Evolutionary conservation across 2,797 vertebrate genomes (phyloP).

Genomic region (Yasuhikotakia modesta): DNA sequence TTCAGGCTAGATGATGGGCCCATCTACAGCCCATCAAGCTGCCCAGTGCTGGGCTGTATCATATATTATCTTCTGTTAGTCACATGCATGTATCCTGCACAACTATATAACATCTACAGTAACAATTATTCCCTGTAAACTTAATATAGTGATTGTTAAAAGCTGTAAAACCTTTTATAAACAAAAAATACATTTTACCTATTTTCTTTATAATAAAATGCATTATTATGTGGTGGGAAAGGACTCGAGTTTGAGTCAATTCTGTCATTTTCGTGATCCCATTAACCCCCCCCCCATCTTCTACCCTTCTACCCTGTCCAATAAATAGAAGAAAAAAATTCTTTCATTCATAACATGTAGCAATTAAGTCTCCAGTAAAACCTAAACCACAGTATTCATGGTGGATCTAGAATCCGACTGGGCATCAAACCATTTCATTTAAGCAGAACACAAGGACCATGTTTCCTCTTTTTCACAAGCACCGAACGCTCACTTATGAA

Average conservation of each 20-base stretch:
- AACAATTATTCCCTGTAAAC: too few species aligned
- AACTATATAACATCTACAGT: too few species aligned
- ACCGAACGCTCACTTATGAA: constrained; percentile 81
- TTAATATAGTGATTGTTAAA: too few species aligned
- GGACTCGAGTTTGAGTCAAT: not conserved
- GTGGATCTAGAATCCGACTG: constrained; percentile 15
- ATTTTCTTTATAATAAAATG: not conserved
- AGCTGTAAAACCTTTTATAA: too few species aligned
- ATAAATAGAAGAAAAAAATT: not conserved
- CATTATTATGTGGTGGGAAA: not conserved
- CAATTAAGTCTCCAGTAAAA: constrained; percentile 36
- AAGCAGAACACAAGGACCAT: constrained; percentile 49
- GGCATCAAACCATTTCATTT: constrained; percentile 42
- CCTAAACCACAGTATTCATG: constrained; percentile 21
- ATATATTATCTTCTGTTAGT: too few species aligned
- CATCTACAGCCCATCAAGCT: too few species aligned
- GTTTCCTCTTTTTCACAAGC: constrained; percentile 61
- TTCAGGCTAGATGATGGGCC: too few species aligned
- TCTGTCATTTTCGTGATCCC: too few species aligned
- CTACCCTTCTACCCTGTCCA: not conserved
- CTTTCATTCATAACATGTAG: not conserved
- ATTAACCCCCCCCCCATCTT: not conserved
- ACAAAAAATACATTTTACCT: too few species aligned
- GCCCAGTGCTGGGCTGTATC: too few species aligned
- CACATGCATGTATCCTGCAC: too few species aligned